Base-by-base conservation (phyloP, 1,140 invertebrate species). In the Branchinecta lindahli region DNA sequence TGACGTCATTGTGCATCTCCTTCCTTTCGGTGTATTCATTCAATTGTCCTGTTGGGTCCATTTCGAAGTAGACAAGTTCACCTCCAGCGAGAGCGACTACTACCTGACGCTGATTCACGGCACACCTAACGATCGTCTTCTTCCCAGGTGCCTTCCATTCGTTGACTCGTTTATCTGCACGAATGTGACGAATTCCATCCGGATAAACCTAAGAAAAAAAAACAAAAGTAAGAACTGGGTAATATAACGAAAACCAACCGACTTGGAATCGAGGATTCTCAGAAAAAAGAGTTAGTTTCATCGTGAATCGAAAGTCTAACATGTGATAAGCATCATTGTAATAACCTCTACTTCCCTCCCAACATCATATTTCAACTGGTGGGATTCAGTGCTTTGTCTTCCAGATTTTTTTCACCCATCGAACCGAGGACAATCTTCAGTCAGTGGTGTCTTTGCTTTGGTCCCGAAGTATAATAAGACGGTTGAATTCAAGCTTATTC, bases 101-200 rank as follows among this genome's bases (percentile, higher is more conserved):
- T 33, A 98, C 94, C 82, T 99, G 97, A 71, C 96, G 83, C 77
- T 97, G 92, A 81, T 99, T 99, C 0, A 99, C 92, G 2, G 96
- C 96, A 82, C 96, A 99, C 79, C 95, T 94, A 0, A 95, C 88
- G 72, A 99, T 99, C 0, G 88, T 91, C 75, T 96, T 96, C 78
- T 97, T 98, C 7, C 92, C 94, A 0, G 96, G 95, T 0, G 94
- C 92, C 77, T 98, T 95, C 97, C 97, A 99, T 80, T 99, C 96
- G 75, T 98, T 98, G 0, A 99, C 94, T 78, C 96, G 85, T 78
- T 96, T 96, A 77, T 99, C 95, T 0, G 94, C 88, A 70, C 94
- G 84, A 76, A 99, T 99, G 76, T 99, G 96, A 73, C 96, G 87
- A 78, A 99, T 98, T 68, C 97, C 97, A 79, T 98, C 94, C 0